phyloP scores from a whole-genome alignment of 2,797 vertebrate species.

The Botia kubotai region DNA sequence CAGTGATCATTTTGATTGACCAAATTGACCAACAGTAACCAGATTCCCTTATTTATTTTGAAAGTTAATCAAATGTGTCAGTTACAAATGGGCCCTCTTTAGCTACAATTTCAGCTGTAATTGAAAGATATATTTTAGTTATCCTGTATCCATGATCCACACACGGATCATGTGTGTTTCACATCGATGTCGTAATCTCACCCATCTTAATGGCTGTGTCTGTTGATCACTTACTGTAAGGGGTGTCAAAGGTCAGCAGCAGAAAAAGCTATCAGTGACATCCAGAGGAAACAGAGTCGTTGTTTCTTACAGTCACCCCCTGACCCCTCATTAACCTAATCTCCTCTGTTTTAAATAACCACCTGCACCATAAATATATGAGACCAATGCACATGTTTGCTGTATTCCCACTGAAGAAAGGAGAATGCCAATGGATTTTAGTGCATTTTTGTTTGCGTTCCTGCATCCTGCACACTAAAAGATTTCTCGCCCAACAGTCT shows the following conservation, averaged over 20 bases:
- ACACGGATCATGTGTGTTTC: slow-evolving; percentile 17
- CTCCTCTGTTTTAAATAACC: slow-evolving; percentile 55
- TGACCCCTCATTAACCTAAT: slow-evolving; percentile 66
- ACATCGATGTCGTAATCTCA: slow-evolving; percentile 41
- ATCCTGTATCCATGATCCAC: too few species aligned
- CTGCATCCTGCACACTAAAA: slow-evolving; percentile 35
- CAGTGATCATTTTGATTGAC: not conserved
- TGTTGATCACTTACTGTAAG: slow-evolving; percentile 58
- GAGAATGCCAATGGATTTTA: slow-evolving; percentile 22
- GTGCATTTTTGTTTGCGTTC: slow-evolving; percentile 26
- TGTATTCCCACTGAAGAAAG: slow-evolving; percentile 9
- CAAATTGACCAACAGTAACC: not conserved
- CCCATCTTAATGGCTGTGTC: slow-evolving; percentile 44
- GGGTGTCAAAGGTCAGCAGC: slow-evolving; percentile 55
- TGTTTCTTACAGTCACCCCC: slow-evolving; percentile 58
- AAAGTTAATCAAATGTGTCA: not conserved
- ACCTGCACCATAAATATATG: slow-evolving; percentile 15
- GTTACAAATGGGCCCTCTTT: slow-evolving; percentile 49
- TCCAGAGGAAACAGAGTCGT: slow-evolving; percentile 58
- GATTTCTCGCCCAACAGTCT: slow-evolving; percentile 48
- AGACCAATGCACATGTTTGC: slow-evolving; percentile 13
- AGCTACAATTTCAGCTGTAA: slow-evolving; percentile 33
- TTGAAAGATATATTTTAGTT: slow-evolving; percentile 43
- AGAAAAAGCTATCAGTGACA: slow-evolving; percentile 63
- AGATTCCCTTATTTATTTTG: not conserved